phyloP scores from a whole-genome alignment of 1,140 invertebrate genomes.

The Anoplophora glabripennis region DNA sequence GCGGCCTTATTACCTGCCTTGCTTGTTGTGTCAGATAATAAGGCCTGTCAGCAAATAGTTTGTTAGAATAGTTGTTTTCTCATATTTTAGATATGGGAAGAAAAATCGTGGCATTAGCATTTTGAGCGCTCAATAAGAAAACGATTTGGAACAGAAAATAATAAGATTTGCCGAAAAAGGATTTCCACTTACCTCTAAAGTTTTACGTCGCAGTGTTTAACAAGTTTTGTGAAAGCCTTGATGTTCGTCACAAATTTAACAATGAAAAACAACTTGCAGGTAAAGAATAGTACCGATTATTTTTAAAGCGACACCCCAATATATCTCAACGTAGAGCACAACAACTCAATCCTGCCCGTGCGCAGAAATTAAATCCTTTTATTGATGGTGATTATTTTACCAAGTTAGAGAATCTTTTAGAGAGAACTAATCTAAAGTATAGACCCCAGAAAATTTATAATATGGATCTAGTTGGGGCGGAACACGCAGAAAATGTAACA shows the following conservation, averaged over 20 bases:
- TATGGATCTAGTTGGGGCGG: conserved; percentile 42
- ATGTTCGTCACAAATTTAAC: no score
- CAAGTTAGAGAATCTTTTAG: conserved; percentile 35
- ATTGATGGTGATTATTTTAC: conserved; percentile 42
- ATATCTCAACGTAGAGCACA: conserved; percentile 36
- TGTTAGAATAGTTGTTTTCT: background rate
- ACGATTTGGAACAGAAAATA: conserved; percentile 14
- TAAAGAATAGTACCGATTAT: conserved; percentile 18
- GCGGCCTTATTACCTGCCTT: conserved; percentile 7
- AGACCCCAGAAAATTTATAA: conserved; percentile 44
- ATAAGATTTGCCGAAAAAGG: background rate
- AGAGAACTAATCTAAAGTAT: conserved; percentile 30
- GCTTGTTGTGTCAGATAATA: background rate
- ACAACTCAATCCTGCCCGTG: conserved; percentile 40
- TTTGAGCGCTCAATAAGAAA: conserved; percentile 14
- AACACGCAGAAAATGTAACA: conserved; percentile 46
- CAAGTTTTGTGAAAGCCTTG: conserved; percentile 22
- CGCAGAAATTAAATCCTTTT: conserved; percentile 42
- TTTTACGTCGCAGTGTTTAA: conserved; percentile 18
- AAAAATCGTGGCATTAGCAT: conserved; percentile 23
- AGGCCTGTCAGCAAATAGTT: conserved; percentile 2
- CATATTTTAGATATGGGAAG: conserved; percentile 18
- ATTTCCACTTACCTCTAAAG: conserved; percentile 17
- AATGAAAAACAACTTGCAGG: background rate
- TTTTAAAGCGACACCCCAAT: conserved; percentile 34